phyloP scores from a whole-genome alignment of 2,113 vertebrate genomes.

The Kryptolebias marmoratus region DNA sequence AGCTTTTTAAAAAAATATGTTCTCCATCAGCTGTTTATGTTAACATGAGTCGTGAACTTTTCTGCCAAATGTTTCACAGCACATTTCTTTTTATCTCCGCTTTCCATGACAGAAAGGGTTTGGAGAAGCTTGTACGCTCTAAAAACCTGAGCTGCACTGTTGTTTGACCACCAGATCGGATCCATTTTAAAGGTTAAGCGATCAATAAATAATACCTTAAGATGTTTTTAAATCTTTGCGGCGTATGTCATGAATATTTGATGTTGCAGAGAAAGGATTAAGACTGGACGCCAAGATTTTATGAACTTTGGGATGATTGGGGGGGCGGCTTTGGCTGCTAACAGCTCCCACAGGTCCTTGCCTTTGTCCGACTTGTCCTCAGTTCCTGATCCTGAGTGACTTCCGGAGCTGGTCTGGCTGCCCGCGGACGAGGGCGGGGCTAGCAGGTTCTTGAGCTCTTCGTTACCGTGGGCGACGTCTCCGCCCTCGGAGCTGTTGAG shows the following conservation, averaged over 20 bases:
- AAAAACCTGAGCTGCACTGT: background rate
- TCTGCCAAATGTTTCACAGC: background rate
- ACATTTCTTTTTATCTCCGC: background rate
- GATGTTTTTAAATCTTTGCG: background rate
- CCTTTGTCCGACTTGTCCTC: slow-evolving; percentile 98
- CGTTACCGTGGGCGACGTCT: slow-evolving; percentile 86
- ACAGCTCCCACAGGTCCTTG: slow-evolving; percentile 56
- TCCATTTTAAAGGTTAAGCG: background rate
- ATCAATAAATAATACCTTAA: background rate
- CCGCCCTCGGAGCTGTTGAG: slow-evolving; percentile 94
- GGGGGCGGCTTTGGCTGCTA: background rate
- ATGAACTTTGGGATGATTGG: background rate
- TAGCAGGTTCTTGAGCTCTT: slow-evolving; percentile 89
- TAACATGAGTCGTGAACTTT: background rate
- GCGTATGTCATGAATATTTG: slow-evolving; percentile 2
- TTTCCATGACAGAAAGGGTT: background rate
- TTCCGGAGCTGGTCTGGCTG: slow-evolving; percentile 88
- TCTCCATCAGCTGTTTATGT: slow-evolving; percentile 3
- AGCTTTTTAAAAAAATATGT: background rate
- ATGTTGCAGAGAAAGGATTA: background rate
- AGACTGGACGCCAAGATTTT: background rate
- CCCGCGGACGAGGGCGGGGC: slow-evolving; percentile 91
- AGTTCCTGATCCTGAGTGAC: slow-evolving; percentile 86
- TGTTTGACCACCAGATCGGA: background rate
- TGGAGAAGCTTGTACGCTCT: background rate